Evolutionary conservation across 1,140 invertebrate genomes (phyloP), one percentile per base, ranked within the genome.

Genomic region (Drosophila athabasca): DNA sequence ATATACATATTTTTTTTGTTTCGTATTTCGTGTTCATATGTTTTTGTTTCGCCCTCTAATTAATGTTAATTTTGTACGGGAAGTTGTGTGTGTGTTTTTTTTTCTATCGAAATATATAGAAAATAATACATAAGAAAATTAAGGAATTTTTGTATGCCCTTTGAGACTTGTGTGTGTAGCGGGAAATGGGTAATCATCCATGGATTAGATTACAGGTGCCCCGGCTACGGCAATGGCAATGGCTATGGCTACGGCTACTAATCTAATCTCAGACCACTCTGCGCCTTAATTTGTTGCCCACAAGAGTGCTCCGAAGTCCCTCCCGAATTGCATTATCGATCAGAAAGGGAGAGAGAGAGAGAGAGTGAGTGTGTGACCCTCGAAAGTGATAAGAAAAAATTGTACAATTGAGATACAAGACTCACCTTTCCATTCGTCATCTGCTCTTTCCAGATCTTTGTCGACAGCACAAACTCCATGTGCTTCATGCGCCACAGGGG

Each of bases 401-500:
- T 35, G 35, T 39, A 13, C 1, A 15, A 55, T 5, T 58, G 57
- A 1, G 9, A 57, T 52, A 13, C 9, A 4, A n/a, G 4, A 76
- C 80, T 80, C 45, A 94, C 93, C 92, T 96, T 97, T 6, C 95
- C 94, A 75, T 96, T 94, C 35, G 95, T 95, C 74, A 96, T 95
- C 93, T 98, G 97, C 79, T 96, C 94, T 87, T 97, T 97, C 95
- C 97, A 97, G 74, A 98, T 95, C 62, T 91, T 91, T 41, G 95
- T 95, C 29, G 95, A 95, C 49, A 99, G 93, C 49, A 97, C 95
- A 88, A 96, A 97, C 92, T 99, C 97, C 94, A 99, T 98, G 70
- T 98, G 94, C 92, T 99, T 99, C 26, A 97, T 96, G 79, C 97
- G 94, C 98, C 98, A 99, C 50, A 99, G 93, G 31, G 97, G 96